A percentile compares a stretch with the other conserved stretches of the same genome.
Conservation (phyloP, 2,797 vertebrate genomes). For the Betta splendens region DNA sequence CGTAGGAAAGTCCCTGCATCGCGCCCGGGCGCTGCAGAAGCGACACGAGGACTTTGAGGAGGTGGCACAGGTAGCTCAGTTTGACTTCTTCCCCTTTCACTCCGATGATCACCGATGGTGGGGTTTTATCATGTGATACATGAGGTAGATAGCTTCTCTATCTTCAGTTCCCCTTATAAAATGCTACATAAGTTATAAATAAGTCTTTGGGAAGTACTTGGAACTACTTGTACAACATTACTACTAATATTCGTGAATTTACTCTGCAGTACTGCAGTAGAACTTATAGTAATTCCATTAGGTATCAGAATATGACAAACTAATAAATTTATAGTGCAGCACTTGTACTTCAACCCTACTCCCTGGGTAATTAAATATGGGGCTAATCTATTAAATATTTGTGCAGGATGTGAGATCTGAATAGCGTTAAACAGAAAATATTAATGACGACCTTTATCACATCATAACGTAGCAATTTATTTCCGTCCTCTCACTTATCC, state of each 20-base stretch:
- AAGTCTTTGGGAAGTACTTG: too few relatives aligned
- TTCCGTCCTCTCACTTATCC: constrained; percentile 22
- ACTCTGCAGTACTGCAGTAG: too few relatives aligned
- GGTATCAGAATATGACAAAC: too few relatives aligned
- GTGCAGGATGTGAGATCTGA: neutral
- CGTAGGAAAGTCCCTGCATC: constrained; percentile 94
- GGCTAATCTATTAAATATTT: neutral
- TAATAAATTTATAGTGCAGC: neutral
- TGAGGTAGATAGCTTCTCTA: too few relatives aligned
- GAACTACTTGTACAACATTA: too few relatives aligned
- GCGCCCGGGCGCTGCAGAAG: constrained; percentile 94
- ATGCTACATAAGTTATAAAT: too few relatives aligned
- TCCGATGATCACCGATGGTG: too few relatives aligned
- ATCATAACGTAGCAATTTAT: neutral
- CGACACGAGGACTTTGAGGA: constrained; percentile 98
- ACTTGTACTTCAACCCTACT: neutral
- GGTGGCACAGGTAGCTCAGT: constrained; percentile 90
- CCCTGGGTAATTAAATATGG: neutral
- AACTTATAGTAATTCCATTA: too few relatives aligned
- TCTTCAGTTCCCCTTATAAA: too few relatives aligned
- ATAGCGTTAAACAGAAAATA: neutral
- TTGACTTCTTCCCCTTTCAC: neutral
- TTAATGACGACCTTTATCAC: neutral
- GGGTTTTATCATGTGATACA: neutral
- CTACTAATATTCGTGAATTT: too few relatives aligned